A percentile compares a stretch with the other conserved stretches of the same genome.
Evolutionary conservation across 2,888 invertebrate genomes (phyloP).

Genomic region (Acronicta leporina): DNA sequence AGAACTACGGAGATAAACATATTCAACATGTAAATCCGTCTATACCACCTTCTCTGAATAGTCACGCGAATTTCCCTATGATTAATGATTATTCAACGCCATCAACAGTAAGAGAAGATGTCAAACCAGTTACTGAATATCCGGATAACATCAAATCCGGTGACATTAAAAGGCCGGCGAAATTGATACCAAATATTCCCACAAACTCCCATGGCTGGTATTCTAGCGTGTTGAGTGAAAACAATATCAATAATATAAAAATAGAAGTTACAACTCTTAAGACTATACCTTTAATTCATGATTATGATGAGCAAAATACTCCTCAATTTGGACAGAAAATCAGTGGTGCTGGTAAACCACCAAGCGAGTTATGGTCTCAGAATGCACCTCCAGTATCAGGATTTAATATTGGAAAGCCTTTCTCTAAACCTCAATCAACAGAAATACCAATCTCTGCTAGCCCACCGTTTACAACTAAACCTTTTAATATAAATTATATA

Average conservation of each 20-base stretch:
- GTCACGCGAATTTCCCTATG: constrained; percentile 87
- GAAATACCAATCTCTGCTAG: constrained; percentile 59
- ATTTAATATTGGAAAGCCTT: constrained; percentile 78
- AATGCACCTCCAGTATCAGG: constrained; percentile 62
- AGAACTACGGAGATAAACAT: constrained; percentile 53
- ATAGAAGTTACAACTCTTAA: constrained; percentile 80
- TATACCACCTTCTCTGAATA: constrained; percentile 71
- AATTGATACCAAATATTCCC: constrained; percentile 78
- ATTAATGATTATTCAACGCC: constrained; percentile 69
- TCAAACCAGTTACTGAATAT: constrained; percentile 71
- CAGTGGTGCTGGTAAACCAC: constrained; percentile 78
- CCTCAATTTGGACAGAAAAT: constrained; percentile 82
- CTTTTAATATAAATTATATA: constrained; percentile 74
- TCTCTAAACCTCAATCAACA: constrained; percentile 69
- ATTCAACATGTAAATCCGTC: constrained; percentile 48
- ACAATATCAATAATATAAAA: constrained; percentile 76
- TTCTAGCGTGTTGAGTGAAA: constrained; percentile 76
- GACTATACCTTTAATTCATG: constrained; percentile 78
- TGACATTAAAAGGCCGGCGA: constrained; percentile 73
- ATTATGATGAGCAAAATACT: constrained; percentile 71
- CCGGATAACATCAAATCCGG: constrained; percentile 61
- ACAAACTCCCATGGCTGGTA: constrained; percentile 87
- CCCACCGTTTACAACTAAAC: constrained; percentile 66
- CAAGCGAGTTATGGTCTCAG: constrained; percentile 76
- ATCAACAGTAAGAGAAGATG: constrained; percentile 44